Conservation (phyloP, 2,888 invertebrate genomes). For the Agrotis clavis region DNA sequence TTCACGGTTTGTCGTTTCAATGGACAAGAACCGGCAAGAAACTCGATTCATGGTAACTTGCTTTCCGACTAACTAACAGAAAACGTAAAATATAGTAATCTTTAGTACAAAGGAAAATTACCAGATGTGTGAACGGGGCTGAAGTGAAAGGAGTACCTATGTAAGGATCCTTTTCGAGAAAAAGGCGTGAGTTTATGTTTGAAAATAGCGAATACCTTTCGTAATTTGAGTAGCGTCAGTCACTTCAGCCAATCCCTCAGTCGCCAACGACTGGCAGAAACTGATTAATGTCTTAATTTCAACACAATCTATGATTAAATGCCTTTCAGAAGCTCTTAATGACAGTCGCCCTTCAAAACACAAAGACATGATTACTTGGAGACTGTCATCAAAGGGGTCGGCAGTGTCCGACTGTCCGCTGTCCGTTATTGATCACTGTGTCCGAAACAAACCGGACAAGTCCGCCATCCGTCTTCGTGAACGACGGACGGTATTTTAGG, state of each 20-base stretch:
- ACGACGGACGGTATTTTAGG: slow-evolving; percentile 44
- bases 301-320: slow-evolving; percentile 20
- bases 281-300: slow-evolving; percentile 17
- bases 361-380: slow-evolving; percentile 43
- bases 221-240: neutral
- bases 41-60: too few species aligned
- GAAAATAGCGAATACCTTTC: neutral
- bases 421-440: slow-evolving; percentile 54
- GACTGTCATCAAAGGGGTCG: slow-evolving; percentile 34
- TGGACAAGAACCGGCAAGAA: too few species aligned
- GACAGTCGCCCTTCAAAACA: slow-evolving; percentile 21
- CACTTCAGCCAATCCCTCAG: neutral
- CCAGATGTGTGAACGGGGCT: too few species aligned
- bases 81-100: neutral
- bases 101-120: neutral
- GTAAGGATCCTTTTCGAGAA: too few species aligned
- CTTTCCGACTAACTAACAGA: neutral
- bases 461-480: slow-evolving; percentile 62
- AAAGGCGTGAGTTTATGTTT: too few species aligned
- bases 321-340: neutral
- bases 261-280: neutral
- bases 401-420: slow-evolving; percentile 28
- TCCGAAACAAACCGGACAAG: slow-evolving; percentile 34
- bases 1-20: too few species aligned
- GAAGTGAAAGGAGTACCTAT: too few species aligned